These are phyloP conservation scores for Laothoe populi DNA, from an alignment of 2,888 invertebrate species.

Conservation along the genomic window DNA sequence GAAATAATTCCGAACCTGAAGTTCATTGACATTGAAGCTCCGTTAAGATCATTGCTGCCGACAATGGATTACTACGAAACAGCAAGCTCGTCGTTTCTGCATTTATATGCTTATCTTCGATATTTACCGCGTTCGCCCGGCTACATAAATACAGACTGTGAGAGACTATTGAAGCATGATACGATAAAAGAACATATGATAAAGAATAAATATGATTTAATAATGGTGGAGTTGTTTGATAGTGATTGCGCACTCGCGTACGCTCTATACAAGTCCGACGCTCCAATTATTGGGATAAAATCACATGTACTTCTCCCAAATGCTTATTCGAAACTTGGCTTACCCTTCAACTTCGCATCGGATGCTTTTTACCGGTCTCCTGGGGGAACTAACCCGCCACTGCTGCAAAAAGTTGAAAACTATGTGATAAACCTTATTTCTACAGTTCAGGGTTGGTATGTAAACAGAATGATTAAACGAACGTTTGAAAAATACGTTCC, in stretches of 20 bases:
- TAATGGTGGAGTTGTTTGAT: constrained; percentile 76
- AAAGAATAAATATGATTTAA: constrained; percentile 66
- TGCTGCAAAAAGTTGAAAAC: constrained; percentile 55
- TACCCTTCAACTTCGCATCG: constrained; percentile 76
- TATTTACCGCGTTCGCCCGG: constrained; percentile 42
- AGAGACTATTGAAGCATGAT: constrained; percentile 54
- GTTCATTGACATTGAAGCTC: constrained; percentile 75
- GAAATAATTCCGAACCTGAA: constrained; percentile 76
- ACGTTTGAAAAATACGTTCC: constrained; percentile 69
- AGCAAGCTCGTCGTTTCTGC: constrained; percentile 40
- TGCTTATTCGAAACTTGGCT: constrained; percentile 72
- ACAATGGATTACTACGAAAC: constrained; percentile 46
- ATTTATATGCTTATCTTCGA: constrained; percentile 45
- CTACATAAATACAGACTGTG: constrained; percentile 51
- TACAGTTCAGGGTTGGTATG: constrained; percentile 50
- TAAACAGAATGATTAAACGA: constrained; percentile 60
- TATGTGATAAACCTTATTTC: constrained; percentile 49
- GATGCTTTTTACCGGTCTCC: constrained; percentile 75
- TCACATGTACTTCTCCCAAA: constrained; percentile 80
- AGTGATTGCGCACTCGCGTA: constrained; percentile 73
- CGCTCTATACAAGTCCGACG: constrained; percentile 61
- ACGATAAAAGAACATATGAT: constrained; percentile 50
- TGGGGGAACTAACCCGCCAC: constrained; percentile 55
- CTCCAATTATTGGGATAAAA: constrained; percentile 81
- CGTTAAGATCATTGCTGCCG: constrained; percentile 4